Evolutionary conservation across 2,888 invertebrate genomes (phyloP).

Genomic region (Drosophila melanocephala): DNA sequence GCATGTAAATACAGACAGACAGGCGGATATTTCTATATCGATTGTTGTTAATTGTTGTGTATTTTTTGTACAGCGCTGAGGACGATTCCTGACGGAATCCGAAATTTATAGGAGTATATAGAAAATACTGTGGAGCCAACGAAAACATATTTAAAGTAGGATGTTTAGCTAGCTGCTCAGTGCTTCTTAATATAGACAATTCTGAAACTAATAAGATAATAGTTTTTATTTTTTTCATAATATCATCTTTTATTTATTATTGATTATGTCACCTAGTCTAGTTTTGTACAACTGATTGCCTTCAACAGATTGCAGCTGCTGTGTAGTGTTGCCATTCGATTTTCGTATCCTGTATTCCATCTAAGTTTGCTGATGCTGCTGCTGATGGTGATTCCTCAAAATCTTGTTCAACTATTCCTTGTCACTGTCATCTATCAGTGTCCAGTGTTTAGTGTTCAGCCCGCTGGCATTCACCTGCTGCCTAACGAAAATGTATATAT

Average conservation of each 20-base stretch:
- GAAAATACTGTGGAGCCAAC: neutral
- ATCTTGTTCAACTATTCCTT: constrained; percentile 41
- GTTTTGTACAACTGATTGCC: constrained; percentile 38
- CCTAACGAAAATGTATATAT: constrained; percentile 16
- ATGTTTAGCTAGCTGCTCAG: neutral
- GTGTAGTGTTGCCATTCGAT: constrained; percentile 31
- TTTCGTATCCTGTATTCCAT: constrained; percentile 10
- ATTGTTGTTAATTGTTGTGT: neutral
- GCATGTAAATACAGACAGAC: neutral
- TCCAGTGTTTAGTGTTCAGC: constrained; percentile 37
- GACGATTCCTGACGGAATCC: neutral
- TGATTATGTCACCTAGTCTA: constrained; percentile 24
- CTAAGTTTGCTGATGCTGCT: constrained; percentile 5
- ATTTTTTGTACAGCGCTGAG: neutral
- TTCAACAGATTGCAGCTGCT: constrained; percentile 39
- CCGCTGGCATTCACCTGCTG: constrained; percentile 46
- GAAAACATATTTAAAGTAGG: neutral
- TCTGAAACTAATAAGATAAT: neutral
- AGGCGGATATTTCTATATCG: no score
- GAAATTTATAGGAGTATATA: neutral
- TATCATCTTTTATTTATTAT: constrained; percentile 3
- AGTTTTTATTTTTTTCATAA: neutral
- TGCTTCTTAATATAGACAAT: neutral
- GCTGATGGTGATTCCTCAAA: neutral
- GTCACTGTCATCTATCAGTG: constrained; percentile 61